A percentile compares a stretch with the other conserved stretches of the same genome.
These are phyloP conservation scores for Lacanobia oleracea DNA, from an alignment of 2,888 invertebrate species.

Conservation along the genomic window DNA sequence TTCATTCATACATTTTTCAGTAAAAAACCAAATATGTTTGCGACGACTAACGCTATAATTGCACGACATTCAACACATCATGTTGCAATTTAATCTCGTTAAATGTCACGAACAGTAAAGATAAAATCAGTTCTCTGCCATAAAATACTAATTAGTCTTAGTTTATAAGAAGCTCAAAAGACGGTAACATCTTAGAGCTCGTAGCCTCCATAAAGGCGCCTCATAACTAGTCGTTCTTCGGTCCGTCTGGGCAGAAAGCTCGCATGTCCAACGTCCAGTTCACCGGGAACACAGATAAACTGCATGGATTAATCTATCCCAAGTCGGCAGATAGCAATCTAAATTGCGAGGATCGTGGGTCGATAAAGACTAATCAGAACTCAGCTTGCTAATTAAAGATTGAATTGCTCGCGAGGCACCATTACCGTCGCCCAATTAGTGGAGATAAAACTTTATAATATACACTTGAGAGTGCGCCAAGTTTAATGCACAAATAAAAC, in stretches of 20 bases:
- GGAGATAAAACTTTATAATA: conserved; percentile 25
- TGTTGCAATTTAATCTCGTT: conserved; percentile 22
- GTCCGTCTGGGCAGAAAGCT: conserved; percentile 31
- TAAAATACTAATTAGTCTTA: conserved; percentile 49
- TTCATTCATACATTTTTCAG: background rate
- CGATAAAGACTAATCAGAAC: conserved; percentile 71
- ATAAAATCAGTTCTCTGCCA: conserved; percentile 28
- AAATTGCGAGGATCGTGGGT: conserved; percentile 67
- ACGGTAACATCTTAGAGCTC: conserved; percentile 34
- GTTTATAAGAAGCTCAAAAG: conserved; percentile 35
- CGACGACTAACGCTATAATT: background rate
- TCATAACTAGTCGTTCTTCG: conserved; percentile 32
- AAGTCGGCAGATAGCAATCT: conserved; percentile 65
- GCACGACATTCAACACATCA: conserved; percentile 6
- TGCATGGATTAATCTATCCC: conserved; percentile 67
- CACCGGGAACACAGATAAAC: conserved; percentile 51
- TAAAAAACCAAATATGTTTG: background rate
- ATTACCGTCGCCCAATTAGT: conserved; percentile 36
- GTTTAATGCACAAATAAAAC: conserved; percentile 32
- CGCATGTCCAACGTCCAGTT: conserved; percentile 43
- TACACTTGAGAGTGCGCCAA: conserved; percentile 32
- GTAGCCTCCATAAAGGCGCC: conserved; percentile 49
- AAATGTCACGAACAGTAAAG: conserved; percentile 28
- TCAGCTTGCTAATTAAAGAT: conserved; percentile 67
- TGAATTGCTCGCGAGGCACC: conserved; percentile 42